phyloP scores from a whole-genome alignment of 2,113 vertebrate genomes.

The Anseranas semipalmata region DNA sequence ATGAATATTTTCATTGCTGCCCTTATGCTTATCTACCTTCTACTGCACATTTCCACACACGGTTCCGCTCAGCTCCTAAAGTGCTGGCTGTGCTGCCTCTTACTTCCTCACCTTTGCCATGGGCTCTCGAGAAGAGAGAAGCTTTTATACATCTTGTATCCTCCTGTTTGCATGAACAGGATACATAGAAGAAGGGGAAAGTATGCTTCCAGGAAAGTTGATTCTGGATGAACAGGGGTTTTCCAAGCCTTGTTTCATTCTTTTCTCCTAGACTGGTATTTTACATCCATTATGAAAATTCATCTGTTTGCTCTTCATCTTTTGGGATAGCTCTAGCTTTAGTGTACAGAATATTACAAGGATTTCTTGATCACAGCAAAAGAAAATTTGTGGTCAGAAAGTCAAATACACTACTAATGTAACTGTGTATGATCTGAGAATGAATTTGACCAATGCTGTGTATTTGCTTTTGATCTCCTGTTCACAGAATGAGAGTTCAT shows the following conservation, averaged over 20 bases:
- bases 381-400: neutral
- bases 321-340: neutral
- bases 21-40: neutral
- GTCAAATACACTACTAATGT: neutral
- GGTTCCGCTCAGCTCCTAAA: neutral
- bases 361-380: neutral
- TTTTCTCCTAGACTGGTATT: neutral
- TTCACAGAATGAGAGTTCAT: neutral
- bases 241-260: neutral
- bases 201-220: neutral
- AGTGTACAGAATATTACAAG: neutral
- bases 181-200: neutral
- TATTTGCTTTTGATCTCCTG: conserved; percentile 15
- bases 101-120: neutral
- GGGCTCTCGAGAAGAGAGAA: neutral
- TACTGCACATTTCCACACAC: neutral
- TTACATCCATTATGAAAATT: neutral
- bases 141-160: neutral
- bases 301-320: neutral
- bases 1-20: neutral
- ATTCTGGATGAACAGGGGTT: neutral
- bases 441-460: neutral
- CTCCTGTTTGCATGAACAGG: neutral
- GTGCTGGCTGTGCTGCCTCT: neutral
- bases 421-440: neutral